These are phyloP conservation scores for Bombyx huttoni DNA, from an alignment of 2,888 invertebrate genomes.

Conservation along the genomic window DNA sequence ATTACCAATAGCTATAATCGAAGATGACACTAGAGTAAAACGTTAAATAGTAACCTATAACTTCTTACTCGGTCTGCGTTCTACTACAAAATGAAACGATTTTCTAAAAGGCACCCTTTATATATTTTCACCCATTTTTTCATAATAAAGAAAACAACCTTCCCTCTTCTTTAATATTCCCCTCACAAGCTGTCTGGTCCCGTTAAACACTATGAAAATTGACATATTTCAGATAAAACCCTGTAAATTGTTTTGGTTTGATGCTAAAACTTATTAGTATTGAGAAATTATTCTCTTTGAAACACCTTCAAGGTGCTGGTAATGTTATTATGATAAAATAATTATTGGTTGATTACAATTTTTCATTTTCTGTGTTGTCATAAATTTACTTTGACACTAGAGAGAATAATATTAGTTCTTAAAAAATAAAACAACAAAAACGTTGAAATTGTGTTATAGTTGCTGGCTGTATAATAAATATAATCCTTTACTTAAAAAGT, in stretches of 20 bases:
- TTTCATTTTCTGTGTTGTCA: no score
- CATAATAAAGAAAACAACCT: slow-evolving; percentile 27
- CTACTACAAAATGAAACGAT: slow-evolving; percentile 22
- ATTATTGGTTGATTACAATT: no score
- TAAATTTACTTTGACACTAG: no score
- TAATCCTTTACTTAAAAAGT: no score
- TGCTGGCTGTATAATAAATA: no score
- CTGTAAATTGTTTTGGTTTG: slow-evolving; percentile 44
- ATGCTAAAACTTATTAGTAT: slow-evolving; percentile 2
- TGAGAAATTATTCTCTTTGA: slow-evolving; percentile 4
- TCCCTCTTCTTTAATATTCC: slow-evolving; percentile 67
- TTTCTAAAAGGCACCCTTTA: slow-evolving; percentile 25
- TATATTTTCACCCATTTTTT: slow-evolving; percentile 28
- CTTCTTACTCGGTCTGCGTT: neutral
- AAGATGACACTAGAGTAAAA: neutral
- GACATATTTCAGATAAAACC: slow-evolving; percentile 56
- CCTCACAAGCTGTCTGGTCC: slow-evolving; percentile 35
- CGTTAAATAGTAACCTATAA: neutral
- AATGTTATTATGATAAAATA: no score
- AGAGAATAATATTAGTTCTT: no score
- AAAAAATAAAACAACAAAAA: no score
- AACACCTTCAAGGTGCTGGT: neutral
- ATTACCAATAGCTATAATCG: neutral
- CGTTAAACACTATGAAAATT: slow-evolving; percentile 42
- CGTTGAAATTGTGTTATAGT: no score